Base-by-base conservation (phyloP, 2,113 vertebrate genomes). In the Stigmatopora argus region DNA sequence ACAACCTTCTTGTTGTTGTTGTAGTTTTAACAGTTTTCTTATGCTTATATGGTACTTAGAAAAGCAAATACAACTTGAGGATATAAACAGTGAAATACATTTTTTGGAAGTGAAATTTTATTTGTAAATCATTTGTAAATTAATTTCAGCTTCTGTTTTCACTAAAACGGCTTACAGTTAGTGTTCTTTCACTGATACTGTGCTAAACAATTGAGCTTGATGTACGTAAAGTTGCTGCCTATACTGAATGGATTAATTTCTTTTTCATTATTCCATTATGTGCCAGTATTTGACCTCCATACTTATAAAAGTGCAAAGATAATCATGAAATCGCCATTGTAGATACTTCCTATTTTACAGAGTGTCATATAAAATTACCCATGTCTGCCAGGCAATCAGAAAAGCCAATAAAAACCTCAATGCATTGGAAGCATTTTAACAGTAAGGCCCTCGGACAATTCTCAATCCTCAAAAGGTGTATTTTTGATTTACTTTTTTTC, bases 191-290 rank as follows among this genome's bases (percentile, higher is more conserved):
- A 41, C 38, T 41, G 38, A 41, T 41, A 41, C 35, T 41, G 2
- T 34, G 12, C 14, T 35, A 75, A 71, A 75, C 58, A 70, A 69
- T 72, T 74, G 67, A 73, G 72, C 31, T 66, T 56, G 14, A 23
- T 56, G 15, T 41, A 72, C 74, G 60, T 69, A 61, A 61, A 26
- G 44, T 72, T 71, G 72, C 64, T 62, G 78, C 66, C 74, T 69
- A n/a, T 80, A 71, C 45, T 3, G 8, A 72, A 78, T 71, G 0
- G 14, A 84, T 77, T 71, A 73, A 73, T 77, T 65, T 65, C 55
- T 61, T 70, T 56, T 65, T 65, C 78, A 74, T 73, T 76, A 73
- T 83, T 66, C 56, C 41, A 70, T 81, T 82, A 73, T 73, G 51
- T 64, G 66, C 71, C 56, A 60, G 55, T 49, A 26, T 52, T 51